A percentile compares a stretch with the other conserved stretches of the same genome.
phyloP scores from a whole-genome alignment of 2,888 invertebrate species.

The Osedax frankpressi region DNA sequence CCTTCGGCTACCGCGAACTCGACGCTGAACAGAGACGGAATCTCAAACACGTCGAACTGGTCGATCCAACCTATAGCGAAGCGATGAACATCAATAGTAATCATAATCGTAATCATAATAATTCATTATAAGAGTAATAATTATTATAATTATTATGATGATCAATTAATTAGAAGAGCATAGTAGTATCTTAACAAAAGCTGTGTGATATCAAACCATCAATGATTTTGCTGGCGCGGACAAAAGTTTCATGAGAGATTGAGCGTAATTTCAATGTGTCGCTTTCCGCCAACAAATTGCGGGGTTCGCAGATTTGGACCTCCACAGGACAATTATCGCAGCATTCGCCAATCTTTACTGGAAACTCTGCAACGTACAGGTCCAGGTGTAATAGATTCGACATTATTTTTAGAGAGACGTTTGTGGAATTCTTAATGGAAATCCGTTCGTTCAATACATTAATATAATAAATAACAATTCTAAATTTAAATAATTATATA shows the following conservation, averaged over 20 bases:
- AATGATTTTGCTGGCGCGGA: neutral
- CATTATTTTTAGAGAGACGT: no score
- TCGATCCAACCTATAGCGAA: constrained; percentile 27
- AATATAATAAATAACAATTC: no score
- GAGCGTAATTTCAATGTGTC: neutral
- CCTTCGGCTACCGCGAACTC: constrained; percentile 24
- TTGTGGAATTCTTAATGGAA: no score
- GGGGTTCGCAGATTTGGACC: neutral
- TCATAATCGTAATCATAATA: neutral
- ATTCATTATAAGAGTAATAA: neutral
- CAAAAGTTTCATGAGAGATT: neutral
- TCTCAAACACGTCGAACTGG: constrained; percentile 23
- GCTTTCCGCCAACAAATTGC: neutral
- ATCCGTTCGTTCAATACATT: no score
- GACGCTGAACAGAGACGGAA: constrained; percentile 24
- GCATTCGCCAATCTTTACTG: neutral
- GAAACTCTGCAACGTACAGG: no score
- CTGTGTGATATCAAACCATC: no score
- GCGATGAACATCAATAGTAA: neutral
- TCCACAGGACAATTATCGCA: neutral
- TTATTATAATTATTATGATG: neutral
- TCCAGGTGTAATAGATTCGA: no score
- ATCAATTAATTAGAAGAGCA: no score
- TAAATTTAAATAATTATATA: no score
- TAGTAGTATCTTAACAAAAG: no score